A percentile compares a stretch with the other conserved stretches of the same genome.
These are phyloP conservation scores for Plectropomus leopardus DNA, from an alignment of 2,113 vertebrate species.

Conservation along the genomic window DNA sequence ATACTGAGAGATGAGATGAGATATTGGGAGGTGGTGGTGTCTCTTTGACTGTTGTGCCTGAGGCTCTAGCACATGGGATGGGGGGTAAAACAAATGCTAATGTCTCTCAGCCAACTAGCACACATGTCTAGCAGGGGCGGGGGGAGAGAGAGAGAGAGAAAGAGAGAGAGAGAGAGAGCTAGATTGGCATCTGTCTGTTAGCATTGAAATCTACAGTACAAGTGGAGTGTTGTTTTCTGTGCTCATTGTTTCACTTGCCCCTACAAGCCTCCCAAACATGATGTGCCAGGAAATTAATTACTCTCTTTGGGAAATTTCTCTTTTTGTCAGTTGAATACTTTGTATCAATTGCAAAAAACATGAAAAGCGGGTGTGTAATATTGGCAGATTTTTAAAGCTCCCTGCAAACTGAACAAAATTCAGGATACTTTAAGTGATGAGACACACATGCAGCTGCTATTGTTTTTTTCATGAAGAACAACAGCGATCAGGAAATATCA, in stretches of 20 bases:
- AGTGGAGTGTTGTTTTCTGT: slow-evolving; percentile 48
- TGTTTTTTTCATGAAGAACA: slow-evolving; percentile 59
- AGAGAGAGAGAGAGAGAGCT: slow-evolving; percentile 32
- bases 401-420: slow-evolving; percentile 28
- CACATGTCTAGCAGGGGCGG: slow-evolving; percentile 73
- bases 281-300: slow-evolving; percentile 81
- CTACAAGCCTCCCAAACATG: slow-evolving; percentile 56
- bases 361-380: slow-evolving; percentile 60
- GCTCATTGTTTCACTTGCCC: slow-evolving; percentile 66
- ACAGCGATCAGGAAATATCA: slow-evolving; percentile 56
- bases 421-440: slow-evolving; percentile 58
- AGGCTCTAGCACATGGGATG: slow-evolving; percentile 79
- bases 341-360: slow-evolving; percentile 65
- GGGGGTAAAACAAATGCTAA: slow-evolving; percentile 81
- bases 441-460: slow-evolving; percentile 60
- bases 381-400: slow-evolving; percentile 60
- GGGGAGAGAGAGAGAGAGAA: slow-evolving; percentile 35
- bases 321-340: slow-evolving; percentile 59
- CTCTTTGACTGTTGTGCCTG: slow-evolving; percentile 80
- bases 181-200: slow-evolving; percentile 84
- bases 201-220: slow-evolving; percentile 51
- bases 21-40: slow-evolving; percentile 74
- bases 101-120: slow-evolving; percentile 78
- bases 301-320: slow-evolving; percentile 80
- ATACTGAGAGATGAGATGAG: slow-evolving; percentile 77